Evolutionary conservation across 2,797 vertebrate genomes (phyloP).

Genomic region (Arrhamphus sclerolepis): DNA sequence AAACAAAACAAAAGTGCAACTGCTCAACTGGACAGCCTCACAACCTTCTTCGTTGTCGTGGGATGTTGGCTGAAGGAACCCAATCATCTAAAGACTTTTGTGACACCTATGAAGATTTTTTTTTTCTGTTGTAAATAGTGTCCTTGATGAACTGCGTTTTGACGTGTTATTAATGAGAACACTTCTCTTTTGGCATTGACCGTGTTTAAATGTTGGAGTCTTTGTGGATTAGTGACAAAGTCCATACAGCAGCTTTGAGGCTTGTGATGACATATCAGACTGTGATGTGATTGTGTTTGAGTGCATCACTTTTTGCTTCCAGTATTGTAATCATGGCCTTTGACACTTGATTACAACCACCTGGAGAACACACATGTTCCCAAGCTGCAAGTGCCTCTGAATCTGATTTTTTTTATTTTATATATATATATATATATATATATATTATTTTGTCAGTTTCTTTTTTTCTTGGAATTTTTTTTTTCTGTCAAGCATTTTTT

Average conservation of each 20-base stretch:
- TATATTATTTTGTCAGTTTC: slow-evolving; percentile 57
- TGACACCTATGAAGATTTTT: background rate
- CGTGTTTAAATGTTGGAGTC: slow-evolving; percentile 43
- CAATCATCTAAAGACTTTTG: slow-evolving; percentile 36
- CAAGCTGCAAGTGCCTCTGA: slow-evolving; percentile 73
- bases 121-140: slow-evolving; percentile 73
- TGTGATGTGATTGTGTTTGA: slow-evolving; percentile 63
- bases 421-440: background rate
- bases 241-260: slow-evolving; percentile 37
- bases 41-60: slow-evolving; percentile 17
- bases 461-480: slow-evolving; percentile 65
- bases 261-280: slow-evolving; percentile 51
- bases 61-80: slow-evolving; percentile 43
- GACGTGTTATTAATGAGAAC: slow-evolving; percentile 37
- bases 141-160: slow-evolving; percentile 58
- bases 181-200: slow-evolving; percentile 20
- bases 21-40: slow-evolving; percentile 40
- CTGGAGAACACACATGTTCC: slow-evolving; percentile 69
- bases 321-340: slow-evolving; percentile 64
- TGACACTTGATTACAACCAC: slow-evolving; percentile 72
- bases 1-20: background rate
- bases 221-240: slow-evolving; percentile 50
- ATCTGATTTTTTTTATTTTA: slow-evolving; percentile 51
- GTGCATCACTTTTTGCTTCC: slow-evolving; percentile 53
- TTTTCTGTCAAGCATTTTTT: slow-evolving; percentile 57